phyloP scores from a whole-genome alignment of 2,888 invertebrate species.

The Morpho achilles region DNA sequence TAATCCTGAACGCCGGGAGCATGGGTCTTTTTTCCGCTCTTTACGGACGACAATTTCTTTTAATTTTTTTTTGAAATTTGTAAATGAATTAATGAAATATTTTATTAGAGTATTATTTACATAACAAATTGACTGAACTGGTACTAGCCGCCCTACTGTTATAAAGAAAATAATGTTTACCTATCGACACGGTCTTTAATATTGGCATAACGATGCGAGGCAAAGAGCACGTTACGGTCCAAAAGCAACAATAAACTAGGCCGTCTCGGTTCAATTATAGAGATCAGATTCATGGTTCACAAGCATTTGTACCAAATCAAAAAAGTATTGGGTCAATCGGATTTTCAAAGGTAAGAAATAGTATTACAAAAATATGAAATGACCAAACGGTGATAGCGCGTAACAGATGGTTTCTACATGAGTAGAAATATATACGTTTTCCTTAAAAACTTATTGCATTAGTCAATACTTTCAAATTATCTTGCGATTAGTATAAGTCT shows the following conservation, averaged over 20 bases:
- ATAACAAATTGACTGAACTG: neutral
- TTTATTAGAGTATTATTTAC: neutral
- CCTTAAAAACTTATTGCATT: no score
- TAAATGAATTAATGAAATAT: neutral
- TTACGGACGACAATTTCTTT: neutral
- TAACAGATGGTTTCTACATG: no score
- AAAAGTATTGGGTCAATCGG: slow-evolving; percentile 9
- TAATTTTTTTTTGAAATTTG: neutral
- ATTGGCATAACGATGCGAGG: slow-evolving; percentile 16
- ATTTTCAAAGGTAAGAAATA: neutral
- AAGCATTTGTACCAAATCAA: slow-evolving; percentile 6
- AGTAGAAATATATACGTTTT: no score
- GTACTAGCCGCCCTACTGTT: neutral
- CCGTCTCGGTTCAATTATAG: slow-evolving; percentile 23
- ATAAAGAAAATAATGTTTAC: neutral
- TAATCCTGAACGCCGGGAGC: no score
- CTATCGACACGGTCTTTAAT: slow-evolving; percentile 7
- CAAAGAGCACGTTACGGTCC: slow-evolving; percentile 52
- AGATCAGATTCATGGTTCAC: slow-evolving; percentile 18
- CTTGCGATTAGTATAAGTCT: no score
- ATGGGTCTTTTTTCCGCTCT: neutral
- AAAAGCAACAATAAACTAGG: slow-evolving; percentile 50
- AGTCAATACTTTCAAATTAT: no score
- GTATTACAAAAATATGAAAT: no score
- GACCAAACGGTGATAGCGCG: no score